Evolutionary conservation across 1,140 invertebrate species (phyloP).

Genomic region (Drosophila burlai): DNA sequence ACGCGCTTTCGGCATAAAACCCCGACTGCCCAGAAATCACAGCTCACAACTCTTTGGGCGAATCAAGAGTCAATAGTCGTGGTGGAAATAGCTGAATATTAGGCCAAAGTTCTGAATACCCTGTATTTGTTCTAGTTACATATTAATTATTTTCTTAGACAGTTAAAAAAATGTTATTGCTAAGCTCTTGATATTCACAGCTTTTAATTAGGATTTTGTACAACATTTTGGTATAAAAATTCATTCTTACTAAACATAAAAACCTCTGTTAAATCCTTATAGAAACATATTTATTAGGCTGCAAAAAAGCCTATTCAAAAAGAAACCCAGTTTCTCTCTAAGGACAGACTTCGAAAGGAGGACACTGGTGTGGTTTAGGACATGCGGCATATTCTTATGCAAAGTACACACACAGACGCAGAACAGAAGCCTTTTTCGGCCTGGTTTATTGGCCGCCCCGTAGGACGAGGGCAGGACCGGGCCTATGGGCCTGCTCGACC

Average conservation of each 20-base stretch:
- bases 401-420: constrained; percentile 62
- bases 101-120: not conserved
- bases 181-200: not conserved
- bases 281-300: not conserved
- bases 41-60: constrained; percentile 52
- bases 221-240: not conserved
- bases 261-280: too few species aligned
- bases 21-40: constrained; percentile 47
- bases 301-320: too few species aligned
- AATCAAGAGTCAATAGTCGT: constrained; percentile 1
- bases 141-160: not conserved
- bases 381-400: constrained; percentile 72
- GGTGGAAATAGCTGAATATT: too few species aligned
- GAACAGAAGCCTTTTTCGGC: constrained; percentile 67
- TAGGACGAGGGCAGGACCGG: constrained; percentile 11
- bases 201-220: not conserved
- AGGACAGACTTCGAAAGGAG: not conserved
- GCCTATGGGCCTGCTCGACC: constrained; percentile 59
- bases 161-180: not conserved
- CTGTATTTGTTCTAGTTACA: not conserved
- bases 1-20: constrained; percentile 73
- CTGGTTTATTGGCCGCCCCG: constrained; percentile 62
- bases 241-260: not conserved
- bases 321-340: not conserved
- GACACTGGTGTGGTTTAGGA: constrained; percentile 5